phyloP scores from a whole-genome alignment of 2,113 vertebrate genomes.

The Malurus elegans region DNA sequence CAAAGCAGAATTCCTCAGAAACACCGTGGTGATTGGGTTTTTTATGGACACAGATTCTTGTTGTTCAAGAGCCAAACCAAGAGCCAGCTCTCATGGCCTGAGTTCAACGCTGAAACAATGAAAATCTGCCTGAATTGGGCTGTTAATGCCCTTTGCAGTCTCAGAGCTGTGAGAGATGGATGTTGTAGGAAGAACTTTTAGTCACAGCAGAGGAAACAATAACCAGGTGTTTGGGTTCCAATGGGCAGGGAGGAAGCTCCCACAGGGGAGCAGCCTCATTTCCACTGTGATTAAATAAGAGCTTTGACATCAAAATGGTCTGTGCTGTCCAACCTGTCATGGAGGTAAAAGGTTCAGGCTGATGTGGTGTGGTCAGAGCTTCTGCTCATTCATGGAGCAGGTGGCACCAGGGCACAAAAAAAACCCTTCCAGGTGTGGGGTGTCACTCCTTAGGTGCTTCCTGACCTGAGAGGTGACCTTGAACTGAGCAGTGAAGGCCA shows the following conservation, averaged over 20 bases:
- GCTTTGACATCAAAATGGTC: neutral
- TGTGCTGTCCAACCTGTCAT: neutral
- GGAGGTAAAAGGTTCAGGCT: neutral
- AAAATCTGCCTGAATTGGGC: neutral
- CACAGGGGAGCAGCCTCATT: neutral
- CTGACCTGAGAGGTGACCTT: neutral
- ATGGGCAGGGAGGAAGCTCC: neutral
- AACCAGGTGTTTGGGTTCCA: neutral
- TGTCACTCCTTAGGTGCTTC: neutral
- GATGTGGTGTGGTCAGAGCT: neutral
- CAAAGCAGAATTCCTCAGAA: neutral
- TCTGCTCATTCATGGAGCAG: neutral
- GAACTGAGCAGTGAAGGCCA: neutral
- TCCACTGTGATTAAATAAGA: neutral
- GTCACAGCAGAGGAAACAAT: neutral
- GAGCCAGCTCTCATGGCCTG: neutral
- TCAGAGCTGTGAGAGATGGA: neutral
- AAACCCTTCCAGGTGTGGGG: accelerated
- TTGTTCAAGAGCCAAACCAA: neutral
- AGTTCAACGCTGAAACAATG: neutral
- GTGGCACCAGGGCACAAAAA: neutral
- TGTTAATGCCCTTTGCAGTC: neutral
- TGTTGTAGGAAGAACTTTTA: neutral
- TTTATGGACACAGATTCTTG: neutral
- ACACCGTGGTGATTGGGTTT: neutral